These are phyloP conservation scores for Myiozetetes cayanensis DNA, from an alignment of 2,113 vertebrate genomes.

Conservation along the genomic window DNA sequence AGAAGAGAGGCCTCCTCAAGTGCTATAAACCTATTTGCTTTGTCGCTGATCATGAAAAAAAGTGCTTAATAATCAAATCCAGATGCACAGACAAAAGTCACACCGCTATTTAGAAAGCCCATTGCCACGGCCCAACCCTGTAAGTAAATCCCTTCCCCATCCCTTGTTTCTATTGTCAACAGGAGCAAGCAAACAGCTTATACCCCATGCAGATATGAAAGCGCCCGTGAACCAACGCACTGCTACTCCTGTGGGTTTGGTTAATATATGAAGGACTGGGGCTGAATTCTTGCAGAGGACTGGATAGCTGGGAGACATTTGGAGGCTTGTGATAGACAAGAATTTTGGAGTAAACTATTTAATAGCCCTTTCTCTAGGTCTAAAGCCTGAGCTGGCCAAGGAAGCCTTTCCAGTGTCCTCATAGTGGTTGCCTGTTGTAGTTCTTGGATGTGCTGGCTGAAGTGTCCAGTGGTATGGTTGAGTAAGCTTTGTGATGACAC, in stretches of 20 bases:
- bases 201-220: background rate
- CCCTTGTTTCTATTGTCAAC: background rate
- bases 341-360: background rate
- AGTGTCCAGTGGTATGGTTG: background rate
- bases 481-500: background rate
- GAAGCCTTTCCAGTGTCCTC: background rate
- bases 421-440: background rate
- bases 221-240: background rate
- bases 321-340: background rate
- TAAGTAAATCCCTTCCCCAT: background rate
- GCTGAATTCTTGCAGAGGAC: background rate
- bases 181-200: background rate
- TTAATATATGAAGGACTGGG: background rate
- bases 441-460: background rate
- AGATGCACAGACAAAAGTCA: background rate
- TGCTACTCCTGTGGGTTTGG: background rate
- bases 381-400: background rate
- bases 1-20: slow-evolving; percentile 11
- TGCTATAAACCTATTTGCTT: slow-evolving; percentile 36
- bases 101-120: background rate
- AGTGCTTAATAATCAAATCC: background rate
- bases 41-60: background rate
- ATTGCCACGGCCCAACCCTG: background rate
- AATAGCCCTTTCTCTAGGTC: background rate
- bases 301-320: background rate